These are phyloP conservation scores for Oligia fasciuncula DNA, from an alignment of 2,888 invertebrate genomes.

Conservation along the genomic window DNA sequence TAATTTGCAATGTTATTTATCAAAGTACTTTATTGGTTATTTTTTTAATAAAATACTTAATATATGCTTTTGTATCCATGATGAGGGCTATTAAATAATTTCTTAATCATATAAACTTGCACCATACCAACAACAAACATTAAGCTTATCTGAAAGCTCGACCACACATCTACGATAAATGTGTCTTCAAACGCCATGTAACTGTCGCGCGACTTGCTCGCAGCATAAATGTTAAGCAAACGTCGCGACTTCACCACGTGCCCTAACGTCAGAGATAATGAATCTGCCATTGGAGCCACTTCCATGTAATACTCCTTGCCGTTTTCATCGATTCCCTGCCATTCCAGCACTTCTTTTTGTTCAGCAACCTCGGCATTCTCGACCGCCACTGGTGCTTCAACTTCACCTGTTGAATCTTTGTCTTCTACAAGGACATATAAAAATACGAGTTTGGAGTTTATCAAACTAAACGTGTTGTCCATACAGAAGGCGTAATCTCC, in stretches of 20 bases:
- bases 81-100: constrained; percentile 74
- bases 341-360: constrained; percentile 80
- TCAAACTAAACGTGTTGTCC: constrained; percentile 95
- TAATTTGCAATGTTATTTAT: background rate
- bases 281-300: constrained; percentile 90
- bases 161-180: constrained; percentile 95
- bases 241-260: constrained; percentile 91
- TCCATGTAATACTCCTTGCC: constrained; percentile 79
- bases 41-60: constrained; percentile 21
- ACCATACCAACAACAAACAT: constrained; percentile 93
- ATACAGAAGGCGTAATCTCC: constrained; percentile 96
- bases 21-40: constrained; percentile 8
- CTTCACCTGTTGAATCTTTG: constrained; percentile 83
- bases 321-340: constrained; percentile 76
- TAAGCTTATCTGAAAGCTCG: constrained; percentile 92
- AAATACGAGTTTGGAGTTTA: constrained; percentile 95
- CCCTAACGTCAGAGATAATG: constrained; percentile 91
- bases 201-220: constrained; percentile 94
- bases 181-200: constrained; percentile 95
- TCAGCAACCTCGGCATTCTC: constrained; percentile 72
- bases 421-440: constrained; percentile 93
- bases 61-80: constrained; percentile 47
- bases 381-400: constrained; percentile 69
- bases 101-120: constrained; percentile 95
- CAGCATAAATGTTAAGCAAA: constrained; percentile 92